phyloP scores from a whole-genome alignment of 2,888 invertebrate species.

The Coremacera marginata region DNA sequence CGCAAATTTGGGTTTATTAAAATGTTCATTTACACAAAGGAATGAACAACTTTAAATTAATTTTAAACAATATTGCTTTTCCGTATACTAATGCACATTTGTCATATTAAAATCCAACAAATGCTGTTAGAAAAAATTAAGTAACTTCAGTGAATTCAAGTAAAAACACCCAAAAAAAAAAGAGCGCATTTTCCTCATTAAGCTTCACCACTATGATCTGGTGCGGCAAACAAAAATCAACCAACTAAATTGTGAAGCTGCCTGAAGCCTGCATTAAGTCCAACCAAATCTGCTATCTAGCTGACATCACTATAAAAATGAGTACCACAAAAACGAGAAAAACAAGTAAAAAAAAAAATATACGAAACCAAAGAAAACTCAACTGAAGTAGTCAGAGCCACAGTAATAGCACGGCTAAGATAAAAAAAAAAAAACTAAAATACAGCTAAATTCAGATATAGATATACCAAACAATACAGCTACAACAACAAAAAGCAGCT shows the following conservation, averaged over 20 bases:
- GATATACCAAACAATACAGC: neutral
- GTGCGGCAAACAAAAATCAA: neutral
- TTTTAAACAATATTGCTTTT: too few relatives aligned
- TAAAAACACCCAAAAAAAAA: neutral
- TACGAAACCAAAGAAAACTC: neutral
- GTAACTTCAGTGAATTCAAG: neutral
- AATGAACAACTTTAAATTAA: too few relatives aligned
- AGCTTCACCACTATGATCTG: neutral
- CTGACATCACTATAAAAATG: neutral
- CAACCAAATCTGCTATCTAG: neutral
- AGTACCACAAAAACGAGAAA: neutral
- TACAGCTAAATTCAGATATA: neutral
- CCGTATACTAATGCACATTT: too few relatives aligned
- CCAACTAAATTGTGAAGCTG: neutral
- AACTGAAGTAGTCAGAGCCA: conserved; percentile 5
- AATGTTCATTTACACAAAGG: too few relatives aligned
- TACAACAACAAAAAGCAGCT: neutral
- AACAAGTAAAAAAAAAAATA: neutral
- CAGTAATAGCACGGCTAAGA: conserved; percentile 5
- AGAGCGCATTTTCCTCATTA: neutral
- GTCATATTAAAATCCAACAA: too few relatives aligned
- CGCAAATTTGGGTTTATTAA: too few relatives aligned
- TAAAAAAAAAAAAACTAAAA: neutral
- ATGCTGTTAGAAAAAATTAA: neutral
- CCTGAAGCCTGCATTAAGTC: neutral